Percentiles rank a stretch among this genome's conserved stretches.
These are phyloP conservation scores for Zaprionus lachaisei DNA, from an alignment of 1,140 invertebrate genomes.

Conservation along the genomic window DNA sequence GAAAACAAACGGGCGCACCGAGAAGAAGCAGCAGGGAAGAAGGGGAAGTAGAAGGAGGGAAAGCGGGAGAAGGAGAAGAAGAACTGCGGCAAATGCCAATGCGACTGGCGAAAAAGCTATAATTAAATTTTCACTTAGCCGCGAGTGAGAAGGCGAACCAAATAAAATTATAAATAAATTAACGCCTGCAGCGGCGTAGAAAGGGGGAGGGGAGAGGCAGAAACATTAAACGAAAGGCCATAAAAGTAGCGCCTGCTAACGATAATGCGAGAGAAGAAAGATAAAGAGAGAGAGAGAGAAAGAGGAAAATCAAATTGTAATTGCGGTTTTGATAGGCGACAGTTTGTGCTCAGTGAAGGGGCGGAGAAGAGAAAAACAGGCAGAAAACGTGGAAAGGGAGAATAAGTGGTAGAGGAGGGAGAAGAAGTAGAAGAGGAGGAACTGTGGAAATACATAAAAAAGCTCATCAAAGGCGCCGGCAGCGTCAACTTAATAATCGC, in stretches of 20 bases:
- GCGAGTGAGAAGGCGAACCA: constrained; percentile 11
- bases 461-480: constrained; percentile 49
- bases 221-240: constrained; percentile 44
- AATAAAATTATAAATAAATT: constrained; percentile 66
- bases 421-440: not conserved
- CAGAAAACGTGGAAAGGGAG: not conserved
- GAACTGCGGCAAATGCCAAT: constrained; percentile 55
- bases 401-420: not conserved
- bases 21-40: not conserved
- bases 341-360: constrained; percentile 16
- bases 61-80: constrained; percentile 34
- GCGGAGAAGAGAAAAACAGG: not conserved
- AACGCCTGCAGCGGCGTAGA: constrained; percentile 23
- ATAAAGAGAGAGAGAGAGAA: not conserved
- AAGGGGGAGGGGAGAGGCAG: not conserved
- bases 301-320: constrained; percentile 28
- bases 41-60: not conserved
- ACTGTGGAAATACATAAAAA: constrained; percentile 39
- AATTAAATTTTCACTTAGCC: constrained; percentile 58
- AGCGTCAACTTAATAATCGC: constrained; percentile 63
- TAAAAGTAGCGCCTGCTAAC: constrained; percentile 31
- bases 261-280: constrained; percentile 11
- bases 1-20: not conserved
- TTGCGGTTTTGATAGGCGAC: constrained; percentile 45
- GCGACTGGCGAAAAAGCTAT: constrained; percentile 67